Percentiles rank a stretch among this genome's conserved stretches.
Conservation (phyloP, 2,113 vertebrate species). For the Sander vitreus region DNA sequence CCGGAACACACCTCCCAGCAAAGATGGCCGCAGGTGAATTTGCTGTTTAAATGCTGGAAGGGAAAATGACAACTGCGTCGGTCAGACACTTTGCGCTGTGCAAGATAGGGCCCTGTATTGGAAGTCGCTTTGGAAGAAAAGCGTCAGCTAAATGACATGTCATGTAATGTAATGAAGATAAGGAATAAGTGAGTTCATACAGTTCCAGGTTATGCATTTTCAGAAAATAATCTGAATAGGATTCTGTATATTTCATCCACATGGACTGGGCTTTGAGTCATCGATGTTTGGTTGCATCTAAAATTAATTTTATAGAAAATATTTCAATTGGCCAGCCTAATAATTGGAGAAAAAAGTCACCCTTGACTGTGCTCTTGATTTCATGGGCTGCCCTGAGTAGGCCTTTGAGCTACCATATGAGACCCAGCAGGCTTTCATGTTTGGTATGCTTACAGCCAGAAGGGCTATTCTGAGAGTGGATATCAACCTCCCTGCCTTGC, state of each 20-base stretch:
- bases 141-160: too few relatives aligned
- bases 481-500: conserved; percentile 28
- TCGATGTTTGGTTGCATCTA: neutral
- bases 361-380: conserved; percentile 4
- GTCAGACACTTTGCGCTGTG: too few relatives aligned
- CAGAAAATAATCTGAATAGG: neutral
- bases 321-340: conserved; percentile 17
- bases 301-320: conserved; percentile 6
- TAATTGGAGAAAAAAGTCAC: conserved; percentile 1
- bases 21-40: too few relatives aligned
- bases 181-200: neutral
- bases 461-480: conserved; percentile 37
- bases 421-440: conserved; percentile 36
- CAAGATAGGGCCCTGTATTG: too few relatives aligned
- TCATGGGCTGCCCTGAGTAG: conserved; percentile 14
- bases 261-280: neutral
- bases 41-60: too few relatives aligned
- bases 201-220: neutral
- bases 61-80: too few relatives aligned
- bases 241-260: neutral
- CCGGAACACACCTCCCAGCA: too few relatives aligned
- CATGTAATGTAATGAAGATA: too few relatives aligned
- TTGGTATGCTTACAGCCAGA: conserved; percentile 26
- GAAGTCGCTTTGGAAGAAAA: too few relatives aligned
- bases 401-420: conserved; percentile 26